Percentiles rank a stretch among this genome's conserved stretches.
These are phyloP conservation scores for Ia io DNA, from an alignment of 2,113 vertebrate species.

Conservation along the genomic window DNA sequence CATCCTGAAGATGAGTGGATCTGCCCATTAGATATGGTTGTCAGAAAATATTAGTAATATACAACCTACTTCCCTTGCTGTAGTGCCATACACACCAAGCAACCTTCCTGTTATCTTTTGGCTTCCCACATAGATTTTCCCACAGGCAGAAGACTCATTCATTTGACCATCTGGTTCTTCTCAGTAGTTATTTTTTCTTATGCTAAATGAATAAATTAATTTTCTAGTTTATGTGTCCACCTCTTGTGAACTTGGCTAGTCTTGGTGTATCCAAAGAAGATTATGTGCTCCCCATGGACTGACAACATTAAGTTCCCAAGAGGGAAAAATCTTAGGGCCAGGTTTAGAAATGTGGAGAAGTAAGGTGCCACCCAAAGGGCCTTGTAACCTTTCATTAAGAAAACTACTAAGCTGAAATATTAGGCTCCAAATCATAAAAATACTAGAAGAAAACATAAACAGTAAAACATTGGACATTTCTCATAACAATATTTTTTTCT, in stretches of 20 bases:
- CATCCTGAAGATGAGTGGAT: not conserved
- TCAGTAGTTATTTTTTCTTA: conserved; percentile 25
- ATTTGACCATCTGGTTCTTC: not conserved
- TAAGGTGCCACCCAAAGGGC: not conserved
- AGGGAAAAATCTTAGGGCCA: not conserved
- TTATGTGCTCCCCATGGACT: not conserved
- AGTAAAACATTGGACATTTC: no score
- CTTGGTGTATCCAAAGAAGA: not conserved
- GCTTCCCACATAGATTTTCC: conserved; percentile 5
- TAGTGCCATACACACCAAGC: not conserved
- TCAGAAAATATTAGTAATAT: conserved; percentile 19
- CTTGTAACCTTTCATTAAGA: not conserved
- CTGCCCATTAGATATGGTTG: not conserved
- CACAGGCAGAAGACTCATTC: not conserved
- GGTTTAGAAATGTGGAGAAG: not conserved
- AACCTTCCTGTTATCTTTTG: not conserved
- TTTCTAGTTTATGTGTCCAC: not conserved
- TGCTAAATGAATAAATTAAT: not conserved
- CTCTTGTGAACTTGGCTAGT: not conserved
- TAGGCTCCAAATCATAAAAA: no score
- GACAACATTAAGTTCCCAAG: conserved; percentile 1
- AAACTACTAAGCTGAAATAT: not conserved
- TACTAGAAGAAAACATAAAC: no score
- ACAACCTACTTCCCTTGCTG: not conserved
- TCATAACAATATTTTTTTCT: no score